A percentile compares a stretch with the other conserved stretches of the same genome.
These are phyloP conservation scores for Anthoscopus minutus DNA, from an alignment of 2,113 vertebrate genomes.

Conservation along the genomic window DNA sequence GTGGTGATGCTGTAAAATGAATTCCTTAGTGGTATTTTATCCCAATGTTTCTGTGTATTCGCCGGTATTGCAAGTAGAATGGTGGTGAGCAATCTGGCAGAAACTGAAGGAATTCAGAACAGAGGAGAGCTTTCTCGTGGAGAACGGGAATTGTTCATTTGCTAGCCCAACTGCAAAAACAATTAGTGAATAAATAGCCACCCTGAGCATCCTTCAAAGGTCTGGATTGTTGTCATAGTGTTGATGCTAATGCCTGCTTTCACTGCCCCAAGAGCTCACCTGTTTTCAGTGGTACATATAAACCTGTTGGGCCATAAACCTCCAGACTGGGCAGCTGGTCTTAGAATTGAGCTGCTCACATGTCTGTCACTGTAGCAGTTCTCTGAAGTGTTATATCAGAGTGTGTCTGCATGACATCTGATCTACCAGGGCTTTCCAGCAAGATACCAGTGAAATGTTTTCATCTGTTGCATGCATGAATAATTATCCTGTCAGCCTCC, in stretches of 20 bases:
- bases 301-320: neutral
- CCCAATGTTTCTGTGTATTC: neutral
- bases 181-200: neutral
- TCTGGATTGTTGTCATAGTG: neutral
- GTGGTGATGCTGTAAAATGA: neutral
- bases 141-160: neutral
- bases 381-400: neutral
- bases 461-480: neutral
- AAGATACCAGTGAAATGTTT: neutral
- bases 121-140: neutral
- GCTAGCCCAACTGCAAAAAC: neutral
- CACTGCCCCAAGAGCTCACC: neutral
- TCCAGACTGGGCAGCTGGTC: neutral
- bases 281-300: neutral
- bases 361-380: neutral
- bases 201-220: neutral
- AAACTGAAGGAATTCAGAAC: neutral
- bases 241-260: neutral
- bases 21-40: neutral
- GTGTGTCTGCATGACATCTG: neutral
- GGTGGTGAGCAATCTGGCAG: neutral
- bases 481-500: neutral
- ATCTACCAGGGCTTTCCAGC: neutral
- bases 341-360: neutral
- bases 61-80: neutral